Percentiles rank a stretch among this genome's conserved stretches.
Conservation (phyloP, 2,797 vertebrate genomes). For the Peromyscus eremicus region DNA sequence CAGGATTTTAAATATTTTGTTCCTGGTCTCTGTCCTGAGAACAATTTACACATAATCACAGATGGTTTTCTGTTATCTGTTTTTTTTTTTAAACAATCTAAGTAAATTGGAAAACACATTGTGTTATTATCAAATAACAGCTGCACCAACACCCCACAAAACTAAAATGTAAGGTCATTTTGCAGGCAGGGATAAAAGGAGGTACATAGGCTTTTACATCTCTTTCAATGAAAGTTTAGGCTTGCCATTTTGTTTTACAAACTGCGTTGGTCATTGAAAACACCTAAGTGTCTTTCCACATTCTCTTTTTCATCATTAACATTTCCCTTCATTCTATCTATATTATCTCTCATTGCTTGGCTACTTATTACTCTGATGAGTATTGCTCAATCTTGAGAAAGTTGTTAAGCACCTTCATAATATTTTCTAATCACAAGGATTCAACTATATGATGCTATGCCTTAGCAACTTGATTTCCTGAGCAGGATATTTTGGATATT, state of each 20-base stretch:
- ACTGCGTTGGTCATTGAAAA: not conserved
- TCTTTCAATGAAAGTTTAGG: constrained; percentile 9
- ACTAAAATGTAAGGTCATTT: constrained; percentile 72
- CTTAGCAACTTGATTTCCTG: not conserved
- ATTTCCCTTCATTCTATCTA: not conserved
- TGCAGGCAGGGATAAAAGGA: constrained; percentile 10
- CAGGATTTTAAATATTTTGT: constrained; percentile 58
- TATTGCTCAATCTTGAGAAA: not conserved
- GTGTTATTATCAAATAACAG: constrained; percentile 80
- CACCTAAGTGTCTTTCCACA: not conserved
- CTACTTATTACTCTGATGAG: not conserved
- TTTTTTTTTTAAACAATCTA: constrained; percentile 76
- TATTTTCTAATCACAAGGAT: not conserved
- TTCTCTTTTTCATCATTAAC: not conserved
- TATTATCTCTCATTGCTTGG: not conserved
- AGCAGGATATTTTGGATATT: not conserved
- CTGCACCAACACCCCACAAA: constrained; percentile 68
- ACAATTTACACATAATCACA: constrained; percentile 78
- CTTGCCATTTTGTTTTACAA: constrained; percentile 1
- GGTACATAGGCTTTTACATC: not conserved
- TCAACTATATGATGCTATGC: not conserved
- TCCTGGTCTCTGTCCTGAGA: constrained; percentile 75
- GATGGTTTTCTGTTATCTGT: constrained; percentile 80
- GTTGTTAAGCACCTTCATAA: not conserved
- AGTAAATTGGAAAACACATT: constrained; percentile 79